phyloP scores from a whole-genome alignment of 2,797 vertebrate species.

The Onychomys arenicola region DNA sequence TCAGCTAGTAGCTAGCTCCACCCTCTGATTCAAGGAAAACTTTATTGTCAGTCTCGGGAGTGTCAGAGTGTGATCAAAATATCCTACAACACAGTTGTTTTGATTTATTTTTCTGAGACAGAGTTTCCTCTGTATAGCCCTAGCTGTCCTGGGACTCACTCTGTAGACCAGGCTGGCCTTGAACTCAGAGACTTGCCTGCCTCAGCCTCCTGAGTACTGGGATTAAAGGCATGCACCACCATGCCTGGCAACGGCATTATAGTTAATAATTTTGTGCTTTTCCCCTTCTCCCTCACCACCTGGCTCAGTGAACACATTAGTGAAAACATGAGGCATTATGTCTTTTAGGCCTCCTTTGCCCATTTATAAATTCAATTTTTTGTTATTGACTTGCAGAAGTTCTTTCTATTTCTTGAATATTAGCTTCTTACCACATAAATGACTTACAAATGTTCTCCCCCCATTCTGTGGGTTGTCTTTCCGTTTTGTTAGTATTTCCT shows the following conservation, averaged over 20 bases:
- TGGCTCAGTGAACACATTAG: neutral
- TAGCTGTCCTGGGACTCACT: neutral
- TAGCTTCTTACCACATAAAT: neutral
- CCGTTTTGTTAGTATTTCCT: neutral
- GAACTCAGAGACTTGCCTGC: neutral
- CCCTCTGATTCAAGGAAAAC: neutral
- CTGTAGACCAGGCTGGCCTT: neutral
- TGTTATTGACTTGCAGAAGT: neutral
- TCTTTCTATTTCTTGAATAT: neutral
- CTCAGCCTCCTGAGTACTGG: neutral
- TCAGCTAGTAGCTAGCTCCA: neutral
- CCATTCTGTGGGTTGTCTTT: neutral
- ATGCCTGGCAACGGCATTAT: neutral
- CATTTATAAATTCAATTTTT: neutral
- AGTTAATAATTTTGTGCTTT: neutral
- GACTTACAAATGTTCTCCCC: neutral
- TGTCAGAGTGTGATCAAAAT: neutral
- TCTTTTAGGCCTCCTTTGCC: neutral
- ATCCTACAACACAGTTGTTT: neutral
- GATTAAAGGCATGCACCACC: neutral
- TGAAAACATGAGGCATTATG: neutral
- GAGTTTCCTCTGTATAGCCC: neutral
- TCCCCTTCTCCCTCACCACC: too few relatives aligned
- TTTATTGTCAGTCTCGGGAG: neutral
- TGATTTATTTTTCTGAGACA: neutral